A percentile compares a stretch with the other conserved stretches of the same genome.
Conservation (phyloP, 2,888 invertebrate species). For the Clunio marinus region DNA sequence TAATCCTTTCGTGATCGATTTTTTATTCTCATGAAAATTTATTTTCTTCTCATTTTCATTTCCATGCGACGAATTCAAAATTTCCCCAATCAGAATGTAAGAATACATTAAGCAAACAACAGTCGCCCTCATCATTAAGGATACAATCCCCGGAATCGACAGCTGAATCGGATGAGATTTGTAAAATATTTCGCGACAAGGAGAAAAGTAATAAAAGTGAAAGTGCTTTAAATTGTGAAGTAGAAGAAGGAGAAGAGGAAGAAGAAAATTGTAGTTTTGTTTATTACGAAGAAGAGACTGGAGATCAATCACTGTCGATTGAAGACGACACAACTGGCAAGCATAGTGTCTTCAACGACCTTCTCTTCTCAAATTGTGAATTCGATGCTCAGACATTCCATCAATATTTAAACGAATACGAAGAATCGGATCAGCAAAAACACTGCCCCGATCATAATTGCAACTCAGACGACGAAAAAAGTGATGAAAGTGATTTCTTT, state of each 20-base stretch:
- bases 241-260: constrained; percentile 8
- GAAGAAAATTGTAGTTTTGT: constrained; percentile 25
- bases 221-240: constrained; percentile 23
- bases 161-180: constrained; percentile 41
- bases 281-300: constrained; percentile 17
- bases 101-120: constrained; percentile 25
- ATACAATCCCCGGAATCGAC: constrained; percentile 27
- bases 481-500: constrained; percentile 38
- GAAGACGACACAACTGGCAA: constrained; percentile 33
- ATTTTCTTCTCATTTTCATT: background rate
- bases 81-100: constrained; percentile 20
- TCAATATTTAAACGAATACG: constrained; percentile 38
- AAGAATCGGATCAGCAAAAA: constrained; percentile 30
- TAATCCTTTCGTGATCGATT: constrained; percentile 38
- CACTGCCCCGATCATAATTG: constrained; percentile 40
- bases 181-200: constrained; percentile 40
- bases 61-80: background rate
- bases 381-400: constrained; percentile 42
- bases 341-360: constrained; percentile 32
- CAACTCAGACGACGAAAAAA: constrained; percentile 28
- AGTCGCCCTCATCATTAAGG: background rate
- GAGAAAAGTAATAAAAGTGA: constrained; percentile 7
- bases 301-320: constrained; percentile 27
- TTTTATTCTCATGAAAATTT: too few species aligned
- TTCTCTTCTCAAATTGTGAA: constrained; percentile 41